Evolutionary conservation across 2,797 vertebrate genomes (phyloP).

Genomic region (Tenualosa ilisha): DNA sequence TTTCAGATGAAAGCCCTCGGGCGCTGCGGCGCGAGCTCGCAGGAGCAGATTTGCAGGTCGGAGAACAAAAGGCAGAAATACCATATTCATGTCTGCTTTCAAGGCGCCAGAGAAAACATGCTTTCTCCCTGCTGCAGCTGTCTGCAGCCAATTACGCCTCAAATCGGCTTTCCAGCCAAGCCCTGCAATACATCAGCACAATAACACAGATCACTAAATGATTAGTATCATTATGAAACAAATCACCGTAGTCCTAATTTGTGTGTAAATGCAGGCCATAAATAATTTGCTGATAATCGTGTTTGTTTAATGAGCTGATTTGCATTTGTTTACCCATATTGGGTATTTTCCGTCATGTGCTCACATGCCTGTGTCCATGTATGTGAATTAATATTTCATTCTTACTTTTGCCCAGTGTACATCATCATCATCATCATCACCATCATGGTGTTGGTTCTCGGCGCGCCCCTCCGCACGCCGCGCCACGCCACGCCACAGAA

Average conservation of each 20-base stretch:
- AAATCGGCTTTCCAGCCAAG: conserved; percentile 31
- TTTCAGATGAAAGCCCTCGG: not conserved
- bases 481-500: conserved; percentile 32
- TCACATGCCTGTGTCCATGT: conserved; percentile 54
- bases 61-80: conserved; percentile 32
- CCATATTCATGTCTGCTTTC: conserved; percentile 49
- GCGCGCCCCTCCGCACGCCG: conserved; percentile 13
- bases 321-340: conserved; percentile 69
- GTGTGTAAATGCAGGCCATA: conserved; percentile 64
- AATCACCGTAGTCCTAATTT: conserved; percentile 60
- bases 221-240: conserved; percentile 60
- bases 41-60: not conserved
- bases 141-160: conserved; percentile 3
- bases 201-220: conserved; percentile 50
- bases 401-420: conserved; percentile 42
- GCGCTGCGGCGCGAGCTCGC: not conserved
- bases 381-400: conserved; percentile 56
- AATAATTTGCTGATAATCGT: conserved; percentile 66
- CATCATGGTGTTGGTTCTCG: conserved; percentile 27
- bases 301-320: conserved; percentile 65
- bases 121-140: conserved; percentile 32
- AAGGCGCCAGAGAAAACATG: conserved; percentile 36
- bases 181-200: conserved; percentile 36
- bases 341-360: conserved; percentile 52
- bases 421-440: conserved; percentile 34